phyloP scores from a whole-genome alignment of 23 tunicate species.

The Aplidium turbinatum region DNA sequence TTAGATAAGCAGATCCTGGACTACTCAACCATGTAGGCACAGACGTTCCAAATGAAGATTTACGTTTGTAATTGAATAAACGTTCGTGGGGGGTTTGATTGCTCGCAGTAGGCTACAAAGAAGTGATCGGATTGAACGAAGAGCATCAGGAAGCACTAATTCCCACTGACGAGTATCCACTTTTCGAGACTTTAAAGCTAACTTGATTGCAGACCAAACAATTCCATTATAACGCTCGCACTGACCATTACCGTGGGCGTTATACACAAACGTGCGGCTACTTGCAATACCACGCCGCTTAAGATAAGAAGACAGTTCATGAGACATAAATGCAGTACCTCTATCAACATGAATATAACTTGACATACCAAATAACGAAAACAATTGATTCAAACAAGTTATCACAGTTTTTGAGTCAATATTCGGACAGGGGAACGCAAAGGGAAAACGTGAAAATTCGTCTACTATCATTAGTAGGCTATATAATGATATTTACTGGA shows the following conservation, averaged over 20 bases:
- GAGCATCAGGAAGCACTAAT: conserved; percentile 16
- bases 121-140: conserved; percentile 16
- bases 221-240: conserved; percentile 39
- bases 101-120: conserved; percentile 29
- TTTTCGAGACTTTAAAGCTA: conserved; percentile 17
- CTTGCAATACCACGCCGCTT: conserved; percentile 10
- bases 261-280: conserved; percentile 11
- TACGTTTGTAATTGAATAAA: conserved; percentile 8
- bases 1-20: conserved; percentile 29
- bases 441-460: conserved; percentile 16
- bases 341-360: conserved; percentile 23
- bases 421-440: conserved; percentile 17
- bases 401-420: conserved; percentile 24
- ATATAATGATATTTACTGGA: conserved; percentile 11
- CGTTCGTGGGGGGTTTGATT: conserved; percentile 30
- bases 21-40: conserved; percentile 27
- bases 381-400: conserved; percentile 9
- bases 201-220: conserved; percentile 24
- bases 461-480: background rate
- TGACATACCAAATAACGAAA: conserved; percentile 14
- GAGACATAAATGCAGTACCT: conserved; percentile 5
- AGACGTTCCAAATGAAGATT: conserved; percentile 15
- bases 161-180: conserved; percentile 16
- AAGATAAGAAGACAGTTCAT: conserved; percentile 1
- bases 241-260: conserved; percentile 26